Evolutionary conservation across 35 echinoderm and acorn worm species (phyloP), one percentile per base, ranked within the genome.

Genomic region (Amphiura filiformis): DNA sequence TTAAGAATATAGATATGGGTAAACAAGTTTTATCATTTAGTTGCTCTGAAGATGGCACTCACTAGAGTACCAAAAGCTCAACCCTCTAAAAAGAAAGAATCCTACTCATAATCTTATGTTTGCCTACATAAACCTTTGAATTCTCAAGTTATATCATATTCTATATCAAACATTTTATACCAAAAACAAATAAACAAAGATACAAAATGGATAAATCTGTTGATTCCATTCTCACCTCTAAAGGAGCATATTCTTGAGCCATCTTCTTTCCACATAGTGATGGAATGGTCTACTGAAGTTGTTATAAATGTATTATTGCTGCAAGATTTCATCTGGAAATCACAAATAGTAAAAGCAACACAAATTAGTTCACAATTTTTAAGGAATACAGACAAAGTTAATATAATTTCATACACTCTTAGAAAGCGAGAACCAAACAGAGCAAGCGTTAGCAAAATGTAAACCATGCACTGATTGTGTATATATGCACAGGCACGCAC

Each of bases 221-320:
- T n/a, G n/a, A n/a, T n/a, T n/a, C n/a, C n/a, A n/a, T n/a, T n/a
- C 86, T 76, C 90, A 92, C 96, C 96, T 92, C 96, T 89, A 34
- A 98, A 91, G 2, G 90, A 76, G 49, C 89, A 94, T 13, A 89
- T 20, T 57, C 79, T 87, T 39, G 76, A 61, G 30, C 92, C 87
- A 79, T 98, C 96, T 38, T 98, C 96, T 82, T 80, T 91, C 96
- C 96, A 98, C 28, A 98, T 35, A 38, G 92, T 38, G 84, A 98
- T 92, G 32, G 85, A 37, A 57, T 91, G 93, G 81, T 98, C 92
- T 31, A 94, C 92, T 39, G 96, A 98, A 56, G 96, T 92, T 83
- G 96, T 98, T 40, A 98, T 81, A 88, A 98, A 98, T 32, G 81
- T 83, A 22, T 88, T 88, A 35, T 92, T 91, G 34, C 39, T 86